Conservation (phyloP, 2,797 vertebrate species). For the Rhinoraja longicauda region DNA sequence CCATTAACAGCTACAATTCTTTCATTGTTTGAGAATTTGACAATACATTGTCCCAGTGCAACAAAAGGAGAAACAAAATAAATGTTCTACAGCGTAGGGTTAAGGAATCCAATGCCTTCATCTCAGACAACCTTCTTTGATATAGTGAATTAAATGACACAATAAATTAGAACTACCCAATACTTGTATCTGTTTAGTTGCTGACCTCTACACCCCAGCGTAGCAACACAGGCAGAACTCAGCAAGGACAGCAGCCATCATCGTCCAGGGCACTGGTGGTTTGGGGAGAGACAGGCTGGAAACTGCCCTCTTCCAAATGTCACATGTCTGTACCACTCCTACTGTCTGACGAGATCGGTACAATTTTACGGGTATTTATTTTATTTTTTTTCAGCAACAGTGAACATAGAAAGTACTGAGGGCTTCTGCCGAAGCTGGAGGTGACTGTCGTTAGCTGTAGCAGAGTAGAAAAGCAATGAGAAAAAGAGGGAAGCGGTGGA, state of each 20-base stretch:
- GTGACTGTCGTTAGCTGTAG: neutral
- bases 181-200: constrained; percentile 21
- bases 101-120: constrained; percentile 28
- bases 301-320: constrained; percentile 15
- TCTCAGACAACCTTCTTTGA: constrained; percentile 1
- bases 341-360: constrained; percentile 34
- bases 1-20: constrained; percentile 38
- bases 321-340: neutral
- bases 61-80: constrained; percentile 5
- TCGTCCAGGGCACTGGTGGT: neutral
- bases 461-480: neutral
- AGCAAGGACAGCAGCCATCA: constrained; percentile 15
- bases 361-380: constrained; percentile 37
- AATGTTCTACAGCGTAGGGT: constrained; percentile 5
- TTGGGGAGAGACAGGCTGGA: neutral
- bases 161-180: neutral
- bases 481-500: neutral
- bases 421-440: constrained; percentile 8
- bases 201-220: neutral
- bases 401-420: constrained; percentile 19
- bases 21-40: constrained; percentile 36
- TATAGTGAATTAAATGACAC: constrained; percentile 23
- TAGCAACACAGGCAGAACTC: constrained; percentile 26
- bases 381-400: constrained; percentile 32
- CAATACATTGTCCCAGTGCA: constrained; percentile 39